Conservation (phyloP, 2,797 vertebrate species). For the Oophaga sylvatica region DNA sequence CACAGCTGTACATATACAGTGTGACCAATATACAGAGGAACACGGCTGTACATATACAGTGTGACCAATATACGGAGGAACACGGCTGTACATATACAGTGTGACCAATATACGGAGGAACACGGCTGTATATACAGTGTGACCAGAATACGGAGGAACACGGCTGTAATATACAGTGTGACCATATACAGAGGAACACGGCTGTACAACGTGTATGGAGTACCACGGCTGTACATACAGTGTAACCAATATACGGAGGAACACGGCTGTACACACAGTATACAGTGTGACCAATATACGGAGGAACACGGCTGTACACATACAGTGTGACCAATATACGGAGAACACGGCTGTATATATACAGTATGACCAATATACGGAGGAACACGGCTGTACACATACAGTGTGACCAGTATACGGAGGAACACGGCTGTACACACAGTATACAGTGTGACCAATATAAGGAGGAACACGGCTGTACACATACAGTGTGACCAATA, state of each 20-base stretch:
- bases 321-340: neutral
- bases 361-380: neutral
- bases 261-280: neutral
- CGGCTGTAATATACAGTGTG: neutral
- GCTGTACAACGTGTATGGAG: neutral
- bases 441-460: neutral
- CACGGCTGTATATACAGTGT: neutral
- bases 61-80: neutral
- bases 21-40: neutral
- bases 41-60: neutral
- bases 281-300: neutral
- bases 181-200: neutral
- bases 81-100: neutral
- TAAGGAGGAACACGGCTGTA: neutral
- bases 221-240: neutral
- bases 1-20: no score
- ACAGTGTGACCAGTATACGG: neutral
- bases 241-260: neutral
- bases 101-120: neutral
- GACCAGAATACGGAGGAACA: neutral
- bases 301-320: neutral
- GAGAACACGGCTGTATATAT: neutral
- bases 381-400: neutral
- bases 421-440: neutral
- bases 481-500: neutral